phyloP scores from a whole-genome alignment of 2,797 vertebrate species.

The Xiphophorus birchmanni region DNA sequence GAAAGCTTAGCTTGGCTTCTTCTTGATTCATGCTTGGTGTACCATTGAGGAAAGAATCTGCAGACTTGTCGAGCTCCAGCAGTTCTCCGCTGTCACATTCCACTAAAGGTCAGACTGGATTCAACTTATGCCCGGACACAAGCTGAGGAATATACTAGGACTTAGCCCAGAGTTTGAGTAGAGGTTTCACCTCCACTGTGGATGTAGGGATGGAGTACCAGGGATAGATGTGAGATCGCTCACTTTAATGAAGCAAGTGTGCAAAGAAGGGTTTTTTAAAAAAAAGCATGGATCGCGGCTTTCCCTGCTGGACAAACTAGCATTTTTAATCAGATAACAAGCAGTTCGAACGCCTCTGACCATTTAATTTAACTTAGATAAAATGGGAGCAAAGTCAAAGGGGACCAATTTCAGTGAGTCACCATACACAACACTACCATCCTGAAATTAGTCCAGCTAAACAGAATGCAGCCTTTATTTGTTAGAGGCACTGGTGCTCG shows the following conservation, averaged over 20 bases:
- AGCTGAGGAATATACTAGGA: background rate
- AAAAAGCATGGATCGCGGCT: conserved; percentile 1
- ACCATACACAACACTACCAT: background rate
- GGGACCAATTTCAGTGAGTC: conserved; percentile 14
- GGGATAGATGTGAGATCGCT: conserved; percentile 2
- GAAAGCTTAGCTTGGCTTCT: background rate
- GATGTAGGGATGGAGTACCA: conserved; percentile 22
- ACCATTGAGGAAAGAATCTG: conserved; percentile 22
- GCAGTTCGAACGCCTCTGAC: conserved; percentile 7
- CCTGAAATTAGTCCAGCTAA: conserved; percentile 6
- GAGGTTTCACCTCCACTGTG: background rate
- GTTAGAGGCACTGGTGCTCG: background rate
- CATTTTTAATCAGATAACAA: conserved; percentile 34
- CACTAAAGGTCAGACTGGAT: conserved; percentile 46
- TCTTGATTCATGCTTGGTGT: conserved; percentile 24
- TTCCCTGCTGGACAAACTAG: conserved; percentile 20
- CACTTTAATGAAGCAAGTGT: conserved; percentile 6
- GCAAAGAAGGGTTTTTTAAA: conserved; percentile 8
- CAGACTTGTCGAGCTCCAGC: conserved; percentile 46
- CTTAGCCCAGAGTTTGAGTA: conserved; percentile 26
- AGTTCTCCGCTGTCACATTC: conserved; percentile 45
- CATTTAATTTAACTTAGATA: conserved; percentile 18
- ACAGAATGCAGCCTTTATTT: background rate
- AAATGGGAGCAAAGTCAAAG: conserved; percentile 12
- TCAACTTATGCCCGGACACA: conserved; percentile 34